phyloP scores from a whole-genome alignment of 2,888 invertebrate species.

The Agrenia bidenticulata region DNA sequence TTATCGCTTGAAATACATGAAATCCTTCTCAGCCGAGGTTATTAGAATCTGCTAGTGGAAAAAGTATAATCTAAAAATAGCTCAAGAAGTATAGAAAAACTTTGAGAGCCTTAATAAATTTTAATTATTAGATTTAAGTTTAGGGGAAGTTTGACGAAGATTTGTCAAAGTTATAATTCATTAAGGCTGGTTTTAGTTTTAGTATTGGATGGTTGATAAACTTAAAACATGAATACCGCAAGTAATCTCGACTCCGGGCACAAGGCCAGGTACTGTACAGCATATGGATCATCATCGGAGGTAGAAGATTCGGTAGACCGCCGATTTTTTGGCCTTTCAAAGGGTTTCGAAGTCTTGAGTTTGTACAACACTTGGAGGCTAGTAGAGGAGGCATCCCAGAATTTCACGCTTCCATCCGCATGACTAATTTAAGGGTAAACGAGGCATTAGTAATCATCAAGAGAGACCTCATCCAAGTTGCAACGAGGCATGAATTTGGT shows the following conservation, averaged over 20 bases:
- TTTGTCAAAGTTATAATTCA: too few relatives aligned
- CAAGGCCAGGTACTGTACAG: slow-evolving; percentile 83
- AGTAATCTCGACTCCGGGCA: slow-evolving; percentile 90
- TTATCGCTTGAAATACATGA: background rate
- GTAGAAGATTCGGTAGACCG: slow-evolving; percentile 44
- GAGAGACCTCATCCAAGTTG: background rate
- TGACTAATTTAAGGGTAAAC: slow-evolving; percentile 64
- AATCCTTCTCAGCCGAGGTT: too few relatives aligned
- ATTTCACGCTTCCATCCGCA: slow-evolving; percentile 97
- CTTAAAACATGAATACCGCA: too few relatives aligned
- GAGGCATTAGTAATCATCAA: background rate
- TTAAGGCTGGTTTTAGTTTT: too few relatives aligned
- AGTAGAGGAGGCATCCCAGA: slow-evolving; percentile 98
- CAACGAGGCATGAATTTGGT: background rate
- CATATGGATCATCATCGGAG: slow-evolving; percentile 80
- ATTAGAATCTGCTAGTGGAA: too few relatives aligned
- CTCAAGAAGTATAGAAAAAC: too few relatives aligned
- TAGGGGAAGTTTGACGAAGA: too few relatives aligned
- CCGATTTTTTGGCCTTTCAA: slow-evolving; percentile 66
- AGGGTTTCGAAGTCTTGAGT: slow-evolving; percentile 92
- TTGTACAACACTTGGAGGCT: slow-evolving; percentile 95
- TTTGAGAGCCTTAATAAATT: too few relatives aligned
- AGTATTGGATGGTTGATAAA: too few relatives aligned
- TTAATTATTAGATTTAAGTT: too few relatives aligned
- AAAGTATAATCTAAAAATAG: too few relatives aligned